Conservation (phyloP, 2,113 vertebrate species). For the Promerops cafer region DNA sequence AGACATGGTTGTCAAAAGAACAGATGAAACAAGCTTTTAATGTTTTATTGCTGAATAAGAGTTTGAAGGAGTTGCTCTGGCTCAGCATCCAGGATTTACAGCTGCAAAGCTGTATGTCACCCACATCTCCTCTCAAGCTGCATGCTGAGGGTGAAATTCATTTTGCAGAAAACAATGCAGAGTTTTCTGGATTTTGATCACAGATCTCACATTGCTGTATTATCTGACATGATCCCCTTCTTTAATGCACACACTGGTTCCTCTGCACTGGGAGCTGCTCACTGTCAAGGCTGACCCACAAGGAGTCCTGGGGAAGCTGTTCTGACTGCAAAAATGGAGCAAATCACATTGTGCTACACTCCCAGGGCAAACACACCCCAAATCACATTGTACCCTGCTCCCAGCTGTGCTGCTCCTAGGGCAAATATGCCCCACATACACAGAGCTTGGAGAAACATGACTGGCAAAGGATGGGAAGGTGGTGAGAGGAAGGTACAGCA, state of each 20-base stretch:
- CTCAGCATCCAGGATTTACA: neutral
- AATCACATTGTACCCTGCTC: neutral
- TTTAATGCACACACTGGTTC: neutral
- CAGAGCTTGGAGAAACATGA: neutral
- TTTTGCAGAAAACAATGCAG: neutral
- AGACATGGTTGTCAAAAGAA: conserved; percentile 38
- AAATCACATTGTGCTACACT: neutral
- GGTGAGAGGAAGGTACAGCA: neutral
- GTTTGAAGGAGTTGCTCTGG: neutral
- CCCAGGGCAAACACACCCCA: neutral
- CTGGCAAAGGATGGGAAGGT: neutral
- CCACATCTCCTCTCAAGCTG: neutral
- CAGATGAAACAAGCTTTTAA: conserved; percentile 18
- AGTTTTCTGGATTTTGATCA: neutral
- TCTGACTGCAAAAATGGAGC: rapidly evolving
- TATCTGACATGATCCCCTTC: neutral
- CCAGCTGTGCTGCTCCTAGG: too few relatives aligned
- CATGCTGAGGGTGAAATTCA: neutral
- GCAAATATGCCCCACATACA: too few relatives aligned
- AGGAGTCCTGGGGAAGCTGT: neutral
- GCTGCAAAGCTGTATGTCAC: neutral
- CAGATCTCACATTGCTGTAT: neutral
- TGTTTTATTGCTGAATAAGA: conserved; percentile 49
- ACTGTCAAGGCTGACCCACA: neutral
- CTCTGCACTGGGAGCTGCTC: neutral